A percentile compares a stretch with the other conserved stretches of the same genome.
phyloP scores from a whole-genome alignment of 2,797 vertebrate genomes.

The Sciurus vulgaris region DNA sequence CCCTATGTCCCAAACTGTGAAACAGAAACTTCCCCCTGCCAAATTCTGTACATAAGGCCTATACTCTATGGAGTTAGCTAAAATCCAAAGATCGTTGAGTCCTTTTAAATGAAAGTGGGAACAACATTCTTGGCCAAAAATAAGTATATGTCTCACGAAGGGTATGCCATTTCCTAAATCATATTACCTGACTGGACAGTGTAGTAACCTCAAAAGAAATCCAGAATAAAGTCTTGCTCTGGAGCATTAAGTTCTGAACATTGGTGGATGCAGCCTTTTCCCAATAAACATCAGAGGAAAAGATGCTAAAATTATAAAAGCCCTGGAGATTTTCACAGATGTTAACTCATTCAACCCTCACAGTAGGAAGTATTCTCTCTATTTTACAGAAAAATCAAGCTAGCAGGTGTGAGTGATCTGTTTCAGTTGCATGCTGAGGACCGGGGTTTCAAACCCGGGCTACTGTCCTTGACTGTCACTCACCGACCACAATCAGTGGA shows the following conservation, averaged over 20 bases:
- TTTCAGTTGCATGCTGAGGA: neutral
- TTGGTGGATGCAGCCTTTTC: rapidly evolving
- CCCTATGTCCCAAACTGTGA: neutral
- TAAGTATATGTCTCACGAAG: neutral
- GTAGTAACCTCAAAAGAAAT: neutral
- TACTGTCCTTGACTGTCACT: neutral
- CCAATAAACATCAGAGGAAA: neutral
- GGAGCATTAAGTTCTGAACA: neutral
- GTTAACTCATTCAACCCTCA: neutral
- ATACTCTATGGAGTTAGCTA: neutral
- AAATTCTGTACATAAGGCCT: neutral
- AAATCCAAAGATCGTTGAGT: neutral
- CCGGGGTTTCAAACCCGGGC: neutral
- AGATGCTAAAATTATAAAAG: neutral
- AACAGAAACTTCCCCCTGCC: neutral
- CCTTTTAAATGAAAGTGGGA: neutral
- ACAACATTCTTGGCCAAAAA: neutral
- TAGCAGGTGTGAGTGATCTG: rapidly evolving
- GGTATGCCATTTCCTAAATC: neutral
- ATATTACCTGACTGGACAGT: neutral
- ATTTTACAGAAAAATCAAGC: neutral
- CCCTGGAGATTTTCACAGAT: neutral
- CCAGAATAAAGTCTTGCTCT: neutral
- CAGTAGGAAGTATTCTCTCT: neutral
- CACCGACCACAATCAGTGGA: no score